phyloP scores from a whole-genome alignment of 2,888 invertebrate genomes.

The Apotomis turbidana region DNA sequence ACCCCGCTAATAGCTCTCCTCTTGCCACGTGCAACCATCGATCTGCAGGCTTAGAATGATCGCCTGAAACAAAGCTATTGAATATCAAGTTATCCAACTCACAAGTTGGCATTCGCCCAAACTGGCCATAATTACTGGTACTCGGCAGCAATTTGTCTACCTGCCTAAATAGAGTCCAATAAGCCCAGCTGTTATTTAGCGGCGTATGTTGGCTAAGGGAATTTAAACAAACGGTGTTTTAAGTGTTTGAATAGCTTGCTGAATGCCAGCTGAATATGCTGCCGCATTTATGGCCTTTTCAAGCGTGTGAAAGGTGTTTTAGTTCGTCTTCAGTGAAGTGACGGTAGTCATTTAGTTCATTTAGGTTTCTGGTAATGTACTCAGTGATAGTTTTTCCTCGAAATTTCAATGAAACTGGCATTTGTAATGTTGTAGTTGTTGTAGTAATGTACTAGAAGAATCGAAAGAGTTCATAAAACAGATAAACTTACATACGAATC shows the following conservation, averaged over 20 bases:
- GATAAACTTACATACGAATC: too few relatives aligned
- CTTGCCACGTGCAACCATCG: background rate
- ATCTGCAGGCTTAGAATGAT: constrained; percentile 4
- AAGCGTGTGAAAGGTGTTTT: background rate
- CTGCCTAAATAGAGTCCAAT: constrained; percentile 39
- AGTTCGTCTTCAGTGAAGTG: background rate
- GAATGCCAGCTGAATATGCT: background rate
- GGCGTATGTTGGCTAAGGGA: constrained; percentile 14
- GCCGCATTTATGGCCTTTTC: background rate
- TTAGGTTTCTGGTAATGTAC: background rate
- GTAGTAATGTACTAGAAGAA: too few relatives aligned
- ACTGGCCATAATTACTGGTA: constrained; percentile 30
- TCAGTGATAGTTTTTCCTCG: background rate
- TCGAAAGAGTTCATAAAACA: too few relatives aligned
- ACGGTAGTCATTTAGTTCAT: background rate
- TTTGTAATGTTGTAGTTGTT: too few relatives aligned
- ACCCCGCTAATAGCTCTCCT: background rate
- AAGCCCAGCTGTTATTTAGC: constrained; percentile 30
- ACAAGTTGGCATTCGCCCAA: constrained; percentile 35
- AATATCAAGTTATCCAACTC: constrained; percentile 8
- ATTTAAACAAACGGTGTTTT: constrained; percentile 25
- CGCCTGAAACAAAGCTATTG: constrained; percentile 17
- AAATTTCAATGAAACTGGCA: too few relatives aligned
- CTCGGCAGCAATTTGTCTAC: constrained; percentile 37
- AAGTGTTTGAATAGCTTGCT: constrained; percentile 28